Evolutionary conservation across 2,113 vertebrate genomes (phyloP).

Genomic region (Archilochus colubris): DNA sequence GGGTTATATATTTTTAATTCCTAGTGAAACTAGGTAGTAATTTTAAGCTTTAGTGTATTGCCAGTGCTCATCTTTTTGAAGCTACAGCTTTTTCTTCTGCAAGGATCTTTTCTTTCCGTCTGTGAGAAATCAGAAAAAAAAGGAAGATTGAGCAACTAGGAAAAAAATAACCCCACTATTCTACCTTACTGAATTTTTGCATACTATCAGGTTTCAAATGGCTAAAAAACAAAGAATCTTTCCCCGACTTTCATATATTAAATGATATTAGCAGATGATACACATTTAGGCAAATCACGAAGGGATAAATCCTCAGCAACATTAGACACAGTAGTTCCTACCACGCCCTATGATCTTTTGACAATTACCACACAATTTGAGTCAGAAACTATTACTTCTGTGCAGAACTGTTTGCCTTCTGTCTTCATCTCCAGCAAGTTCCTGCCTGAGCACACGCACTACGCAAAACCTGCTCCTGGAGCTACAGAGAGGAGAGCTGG

Average conservation of each 20-base stretch:
- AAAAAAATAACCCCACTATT: background rate
- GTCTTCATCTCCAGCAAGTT: background rate
- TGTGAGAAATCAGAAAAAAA: background rate
- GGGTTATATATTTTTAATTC: background rate
- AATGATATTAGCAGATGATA: background rate
- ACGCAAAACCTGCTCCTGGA: background rate
- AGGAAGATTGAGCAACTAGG: background rate
- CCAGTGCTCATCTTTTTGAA: background rate
- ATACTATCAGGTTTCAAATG: background rate
- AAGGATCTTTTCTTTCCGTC: background rate
- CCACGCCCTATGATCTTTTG: conserved; percentile 22
- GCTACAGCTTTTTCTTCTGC: background rate
- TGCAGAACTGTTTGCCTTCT: background rate
- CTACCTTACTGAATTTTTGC: background rate
- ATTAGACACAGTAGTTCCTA: background rate
- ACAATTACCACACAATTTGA: conserved; percentile 10
- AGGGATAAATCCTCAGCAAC: background rate
- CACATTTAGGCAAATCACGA: background rate
- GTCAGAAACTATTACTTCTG: conserved; percentile 25
- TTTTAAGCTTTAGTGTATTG: background rate
- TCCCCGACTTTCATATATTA: background rate
- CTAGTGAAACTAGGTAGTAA: background rate
- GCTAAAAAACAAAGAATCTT: background rate
- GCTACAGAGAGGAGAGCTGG: background rate
- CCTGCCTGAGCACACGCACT: background rate